Evolutionary conservation across 2,113 vertebrate genomes (phyloP).

Genomic region (Clupea harengus): DNA sequence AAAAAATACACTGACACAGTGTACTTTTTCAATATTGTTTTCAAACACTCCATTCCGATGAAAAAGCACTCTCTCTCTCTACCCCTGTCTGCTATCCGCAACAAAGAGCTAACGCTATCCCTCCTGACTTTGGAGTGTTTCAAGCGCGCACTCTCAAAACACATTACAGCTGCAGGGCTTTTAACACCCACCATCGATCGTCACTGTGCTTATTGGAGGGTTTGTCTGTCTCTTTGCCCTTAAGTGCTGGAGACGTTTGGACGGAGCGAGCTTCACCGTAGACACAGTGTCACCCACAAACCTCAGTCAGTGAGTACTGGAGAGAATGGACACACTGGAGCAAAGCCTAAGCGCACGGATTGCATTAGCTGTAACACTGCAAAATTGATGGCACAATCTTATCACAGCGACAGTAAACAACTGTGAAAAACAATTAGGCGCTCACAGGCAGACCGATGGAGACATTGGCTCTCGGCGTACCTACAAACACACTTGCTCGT

Average conservation of each 20-base stretch:
- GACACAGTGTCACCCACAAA: background rate
- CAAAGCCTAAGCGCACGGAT: background rate
- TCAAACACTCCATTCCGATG: background rate
- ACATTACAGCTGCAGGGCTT: slow-evolving; percentile 11
- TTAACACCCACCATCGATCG: slow-evolving; percentile 10
- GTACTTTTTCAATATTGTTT: background rate
- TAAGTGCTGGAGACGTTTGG: background rate
- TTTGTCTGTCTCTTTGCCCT: background rate
- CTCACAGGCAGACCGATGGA: background rate
- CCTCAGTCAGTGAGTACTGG: background rate
- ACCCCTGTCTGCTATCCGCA: slow-evolving; percentile 33
- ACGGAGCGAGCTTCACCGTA: background rate
- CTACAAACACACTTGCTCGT: background rate
- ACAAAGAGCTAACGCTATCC: background rate
- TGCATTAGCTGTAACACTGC: slow-evolving; percentile 17
- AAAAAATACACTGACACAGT: background rate
- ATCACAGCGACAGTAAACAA: slow-evolving; percentile 6
- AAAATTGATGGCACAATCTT: slow-evolving; percentile 14
- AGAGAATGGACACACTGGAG: background rate
- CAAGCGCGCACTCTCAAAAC: slow-evolving; percentile 1
- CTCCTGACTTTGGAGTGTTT: slow-evolving; percentile 14
- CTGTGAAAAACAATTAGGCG: slow-evolving; percentile 8
- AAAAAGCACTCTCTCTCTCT: background rate
- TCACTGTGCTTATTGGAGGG: background rate
- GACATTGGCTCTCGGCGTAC: background rate